Percentiles rank a stretch among this genome's conserved stretches.
Conservation (phyloP, 2,113 vertebrate species). For the Tychaedon coryphoeus region DNA sequence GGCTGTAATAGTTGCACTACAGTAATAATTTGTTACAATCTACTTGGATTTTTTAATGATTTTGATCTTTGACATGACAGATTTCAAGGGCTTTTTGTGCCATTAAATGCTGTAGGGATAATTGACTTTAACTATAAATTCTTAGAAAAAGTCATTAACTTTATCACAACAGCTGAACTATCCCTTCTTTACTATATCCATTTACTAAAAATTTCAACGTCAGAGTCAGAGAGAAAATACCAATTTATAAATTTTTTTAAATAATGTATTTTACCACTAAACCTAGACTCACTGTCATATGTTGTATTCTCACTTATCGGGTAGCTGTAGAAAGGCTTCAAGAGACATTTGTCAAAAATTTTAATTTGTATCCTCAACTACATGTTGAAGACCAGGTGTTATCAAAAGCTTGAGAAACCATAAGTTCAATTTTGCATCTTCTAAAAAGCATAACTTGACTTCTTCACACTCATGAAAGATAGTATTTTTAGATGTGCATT, state of each 20-base stretch:
- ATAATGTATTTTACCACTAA: background rate
- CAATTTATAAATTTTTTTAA: background rate
- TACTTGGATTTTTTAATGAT: background rate
- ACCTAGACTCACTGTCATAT: background rate
- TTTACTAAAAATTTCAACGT: background rate
- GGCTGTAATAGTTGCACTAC: background rate
- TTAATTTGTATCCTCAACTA: background rate
- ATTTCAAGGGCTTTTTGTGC: background rate
- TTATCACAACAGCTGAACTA: background rate
- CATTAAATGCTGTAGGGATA: background rate
- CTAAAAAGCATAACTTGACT: background rate
- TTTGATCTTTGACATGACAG: background rate
- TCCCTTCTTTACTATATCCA: background rate
- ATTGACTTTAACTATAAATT: background rate
- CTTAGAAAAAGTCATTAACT: background rate
- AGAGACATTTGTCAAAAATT: background rate
- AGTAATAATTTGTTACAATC: background rate
- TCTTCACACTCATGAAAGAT: background rate
- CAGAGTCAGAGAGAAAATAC: background rate
- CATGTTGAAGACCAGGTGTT: background rate
- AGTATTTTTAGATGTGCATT: background rate
- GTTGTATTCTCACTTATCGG: background rate
- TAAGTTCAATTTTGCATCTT: background rate
- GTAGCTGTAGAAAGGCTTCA: background rate
- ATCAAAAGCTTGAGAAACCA: background rate